phyloP scores from a whole-genome alignment of 2,888 invertebrate species.

The Aphidoletes aphidimyza region DNA sequence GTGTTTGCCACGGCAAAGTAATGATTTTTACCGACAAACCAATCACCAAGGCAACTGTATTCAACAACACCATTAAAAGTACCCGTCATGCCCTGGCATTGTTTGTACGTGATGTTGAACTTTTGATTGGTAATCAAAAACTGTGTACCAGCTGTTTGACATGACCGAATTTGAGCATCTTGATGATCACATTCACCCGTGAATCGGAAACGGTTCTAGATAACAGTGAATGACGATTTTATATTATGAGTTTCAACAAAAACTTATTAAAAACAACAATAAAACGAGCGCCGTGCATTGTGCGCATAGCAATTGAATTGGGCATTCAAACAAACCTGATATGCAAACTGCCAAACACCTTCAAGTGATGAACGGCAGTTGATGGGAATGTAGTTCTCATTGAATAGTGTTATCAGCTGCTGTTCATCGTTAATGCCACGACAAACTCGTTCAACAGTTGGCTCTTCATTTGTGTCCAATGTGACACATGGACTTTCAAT shows the following conservation, averaged over 20 bases:
- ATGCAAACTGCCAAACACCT: constrained; percentile 96
- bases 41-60: constrained; percentile 92
- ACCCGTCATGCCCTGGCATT: constrained; percentile 88
- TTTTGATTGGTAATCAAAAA: constrained; percentile 97
- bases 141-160: constrained; percentile 95
- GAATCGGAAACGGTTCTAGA: constrained; percentile 84
- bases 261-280: too few species aligned
- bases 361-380: constrained; percentile 93
- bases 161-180: constrained; percentile 90
- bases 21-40: constrained; percentile 96
- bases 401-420: constrained; percentile 85
- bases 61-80: constrained; percentile 93
- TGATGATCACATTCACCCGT: constrained; percentile 91
- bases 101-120: constrained; percentile 92
- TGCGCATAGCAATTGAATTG: background rate
- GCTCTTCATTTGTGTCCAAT: constrained; percentile 72
- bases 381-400: constrained; percentile 88
- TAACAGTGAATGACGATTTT: background rate
- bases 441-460: constrained; percentile 82
- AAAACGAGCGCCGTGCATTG: background rate
- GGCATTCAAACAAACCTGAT: constrained; percentile 69
- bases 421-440: constrained; percentile 79
- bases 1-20: constrained; percentile 98
- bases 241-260: background rate
- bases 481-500: constrained; percentile 86